Evolutionary conservation across 2,888 invertebrate genomes (phyloP).

Genomic region (Platycheirus rosarum): DNA sequence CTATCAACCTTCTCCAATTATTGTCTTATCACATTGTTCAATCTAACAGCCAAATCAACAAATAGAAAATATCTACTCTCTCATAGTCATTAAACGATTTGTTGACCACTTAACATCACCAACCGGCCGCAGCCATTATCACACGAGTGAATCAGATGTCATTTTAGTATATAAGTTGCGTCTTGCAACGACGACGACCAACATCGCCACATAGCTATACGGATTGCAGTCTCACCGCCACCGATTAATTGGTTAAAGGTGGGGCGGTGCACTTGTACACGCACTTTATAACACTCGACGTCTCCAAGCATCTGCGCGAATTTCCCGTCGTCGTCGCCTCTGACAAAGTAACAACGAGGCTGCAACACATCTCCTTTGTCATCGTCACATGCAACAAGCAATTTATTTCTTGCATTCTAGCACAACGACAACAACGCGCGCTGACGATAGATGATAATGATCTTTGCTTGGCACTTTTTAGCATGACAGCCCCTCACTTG

Average conservation of each 20-base stretch:
- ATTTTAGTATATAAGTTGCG: conserved; percentile 39
- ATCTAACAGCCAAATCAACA: conserved; percentile 32
- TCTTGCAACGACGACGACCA: background rate
- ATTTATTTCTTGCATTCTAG: conserved; percentile 56
- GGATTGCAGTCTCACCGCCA: conserved; percentile 16
- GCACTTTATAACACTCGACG: conserved; percentile 64
- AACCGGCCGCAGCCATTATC: conserved; percentile 27
- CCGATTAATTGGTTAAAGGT: conserved; percentile 47
- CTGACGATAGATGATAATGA: conserved; percentile 55
- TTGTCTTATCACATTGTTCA: conserved; percentile 23
- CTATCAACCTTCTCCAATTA: conserved; percentile 24
- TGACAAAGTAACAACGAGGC: conserved; percentile 17
- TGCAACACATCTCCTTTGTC: conserved; percentile 34
- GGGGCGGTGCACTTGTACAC: conserved; percentile 29
- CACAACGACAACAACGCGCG: conserved; percentile 6
- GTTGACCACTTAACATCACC: conserved; percentile 59
- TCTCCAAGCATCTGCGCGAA: background rate
- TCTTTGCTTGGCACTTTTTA: conserved; percentile 48
- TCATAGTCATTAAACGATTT: conserved; percentile 47
- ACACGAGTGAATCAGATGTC: conserved; percentile 57
- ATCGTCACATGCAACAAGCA: conserved; percentile 35
- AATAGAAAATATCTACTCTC: background rate
- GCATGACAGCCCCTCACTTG: conserved; percentile 9
- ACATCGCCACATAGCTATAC: background rate
- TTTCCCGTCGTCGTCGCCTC: conserved; percentile 2